phyloP scores from a whole-genome alignment of 35 echinoderm and acorn worm species.

The Apostichopus parvimensis region DNA sequence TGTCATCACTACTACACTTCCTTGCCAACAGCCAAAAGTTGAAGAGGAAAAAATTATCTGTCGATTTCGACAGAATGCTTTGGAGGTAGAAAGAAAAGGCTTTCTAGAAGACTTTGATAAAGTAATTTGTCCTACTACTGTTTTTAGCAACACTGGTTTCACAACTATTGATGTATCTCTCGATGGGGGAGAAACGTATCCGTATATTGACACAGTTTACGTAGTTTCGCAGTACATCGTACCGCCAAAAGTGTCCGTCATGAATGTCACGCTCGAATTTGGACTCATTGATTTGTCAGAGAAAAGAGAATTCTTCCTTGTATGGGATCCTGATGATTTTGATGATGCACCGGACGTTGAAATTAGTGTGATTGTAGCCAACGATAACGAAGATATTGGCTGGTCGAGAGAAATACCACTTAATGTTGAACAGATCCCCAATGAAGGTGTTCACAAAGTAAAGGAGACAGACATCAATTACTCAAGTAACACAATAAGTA shows the following conservation, averaged over 20 bases:
- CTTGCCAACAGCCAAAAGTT: constrained; percentile 29
- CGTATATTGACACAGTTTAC: constrained; percentile 60
- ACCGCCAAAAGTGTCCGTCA: constrained; percentile 14
- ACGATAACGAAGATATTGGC: not conserved
- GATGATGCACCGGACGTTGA: not conserved
- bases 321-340: not conserved
- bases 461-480: not conserved
- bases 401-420: constrained; percentile 7
- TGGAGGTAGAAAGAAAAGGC: not conserved
- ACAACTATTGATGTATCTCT: constrained; percentile 47
- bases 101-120: constrained; percentile 27
- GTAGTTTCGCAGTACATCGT: constrained; percentile 58
- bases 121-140: constrained; percentile 50
- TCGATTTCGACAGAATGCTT: constrained; percentile 48
- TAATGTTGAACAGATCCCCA: not conserved
- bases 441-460: not conserved
- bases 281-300: not conserved
- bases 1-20: constrained; percentile 42
- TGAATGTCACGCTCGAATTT: not conserved
- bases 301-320: not conserved
- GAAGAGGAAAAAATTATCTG: not conserved
- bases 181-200: constrained; percentile 53
- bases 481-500: not conserved
- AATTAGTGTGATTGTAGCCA: not conserved
- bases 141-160: constrained; percentile 50